Evolutionary conservation across 1,140 invertebrate genomes (phyloP).

Genomic region (Druon quercuslanigerum): DNA sequence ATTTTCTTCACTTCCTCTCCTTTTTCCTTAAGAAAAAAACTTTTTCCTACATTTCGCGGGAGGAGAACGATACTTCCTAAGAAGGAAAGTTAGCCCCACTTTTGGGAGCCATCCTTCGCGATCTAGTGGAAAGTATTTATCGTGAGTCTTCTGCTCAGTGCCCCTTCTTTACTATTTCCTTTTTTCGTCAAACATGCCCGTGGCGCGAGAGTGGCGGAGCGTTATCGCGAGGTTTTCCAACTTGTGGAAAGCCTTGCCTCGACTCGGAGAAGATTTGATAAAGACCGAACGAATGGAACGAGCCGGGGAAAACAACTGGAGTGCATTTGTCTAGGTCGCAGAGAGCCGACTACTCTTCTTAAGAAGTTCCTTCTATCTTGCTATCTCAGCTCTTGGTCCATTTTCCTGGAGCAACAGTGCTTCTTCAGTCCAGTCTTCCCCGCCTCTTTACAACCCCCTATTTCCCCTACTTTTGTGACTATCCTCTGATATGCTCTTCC

Average conservation of each 20-base stretch:
- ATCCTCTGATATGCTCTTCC: slow-evolving; percentile 7
- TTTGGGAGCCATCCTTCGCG: slow-evolving; percentile 36
- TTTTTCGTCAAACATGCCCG: slow-evolving; percentile 58
- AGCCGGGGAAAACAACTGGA: slow-evolving; percentile 66
- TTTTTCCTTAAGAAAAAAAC: not conserved
- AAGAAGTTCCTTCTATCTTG: slow-evolving; percentile 65
- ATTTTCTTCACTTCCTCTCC: not conserved
- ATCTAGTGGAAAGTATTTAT: slow-evolving; percentile 64
- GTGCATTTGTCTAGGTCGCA: slow-evolving; percentile 71
- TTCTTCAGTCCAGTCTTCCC: slow-evolving; percentile 40
- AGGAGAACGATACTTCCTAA: not conserved
- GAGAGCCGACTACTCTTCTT: slow-evolving; percentile 65
- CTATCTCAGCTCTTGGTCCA: slow-evolving; percentile 58
- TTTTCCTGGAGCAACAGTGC: slow-evolving; percentile 52
- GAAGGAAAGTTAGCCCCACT: slow-evolving; percentile 23
- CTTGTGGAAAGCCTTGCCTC: slow-evolving; percentile 54
- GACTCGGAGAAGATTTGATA: slow-evolving; percentile 66
- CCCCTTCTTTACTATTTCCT: slow-evolving; percentile 48
- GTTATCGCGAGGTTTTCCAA: slow-evolving; percentile 61
- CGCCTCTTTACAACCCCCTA: not conserved
- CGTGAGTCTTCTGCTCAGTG: slow-evolving; percentile 46
- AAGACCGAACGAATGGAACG: slow-evolving; percentile 64
- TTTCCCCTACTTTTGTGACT: slow-evolving; percentile 3
- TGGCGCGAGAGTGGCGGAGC: slow-evolving; percentile 47
- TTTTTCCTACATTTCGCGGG: not conserved